Evolutionary conservation across 2,113 vertebrate species (phyloP), one percentile per base, ranked within the genome.

Genomic region (Rhynchomys soricoides): DNA sequence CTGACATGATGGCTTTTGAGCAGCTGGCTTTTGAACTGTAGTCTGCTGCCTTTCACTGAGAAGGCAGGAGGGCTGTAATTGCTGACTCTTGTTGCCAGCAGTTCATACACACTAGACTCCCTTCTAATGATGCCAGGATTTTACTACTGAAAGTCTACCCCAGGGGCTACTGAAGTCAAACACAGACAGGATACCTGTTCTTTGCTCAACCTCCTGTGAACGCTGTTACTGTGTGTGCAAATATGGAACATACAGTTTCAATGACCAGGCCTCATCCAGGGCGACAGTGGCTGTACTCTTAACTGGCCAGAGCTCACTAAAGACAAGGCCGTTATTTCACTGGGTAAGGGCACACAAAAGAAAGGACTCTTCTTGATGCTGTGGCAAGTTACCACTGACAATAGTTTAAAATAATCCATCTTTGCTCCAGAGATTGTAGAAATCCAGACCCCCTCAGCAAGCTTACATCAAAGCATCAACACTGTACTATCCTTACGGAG

Each of bases 211-310:
- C 11, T 11, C 48, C 13, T 4, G 4, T 31, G 40, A 31, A 78
- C 11, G 11, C 13, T 2, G 3, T 40, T 55, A 62, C 37, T 7
- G 2, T 3, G 1, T 64, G 48, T 59, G 5, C 31, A 1, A 2
- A 7, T 24, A 45, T 13, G 34, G 26, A 57, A 34, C 0, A 0
- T 37, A 64, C 10, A n/a, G 11, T 26, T 13, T 52, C 31, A 37
- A 29, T 10, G 43, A 29, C 55, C 15, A 0, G 19, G 9, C 12
- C 13, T 0, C 0, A 7, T 1, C 16, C 34, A 0, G 16, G 86
- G 87, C 55, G 48, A 52, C 62, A 29, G 45, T 1, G 37, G 57
- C 0, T 7, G 22, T 40, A 19, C 34, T 37, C 45, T 37, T 71
- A 21, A 71, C 37, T 55, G 26, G 15, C 70, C 57, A 24, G 45